Percentiles rank a stretch among this genome's conserved stretches.
phyloP scores from a whole-genome alignment of 2,888 invertebrate species.

The Chymomyza procnemis region DNA sequence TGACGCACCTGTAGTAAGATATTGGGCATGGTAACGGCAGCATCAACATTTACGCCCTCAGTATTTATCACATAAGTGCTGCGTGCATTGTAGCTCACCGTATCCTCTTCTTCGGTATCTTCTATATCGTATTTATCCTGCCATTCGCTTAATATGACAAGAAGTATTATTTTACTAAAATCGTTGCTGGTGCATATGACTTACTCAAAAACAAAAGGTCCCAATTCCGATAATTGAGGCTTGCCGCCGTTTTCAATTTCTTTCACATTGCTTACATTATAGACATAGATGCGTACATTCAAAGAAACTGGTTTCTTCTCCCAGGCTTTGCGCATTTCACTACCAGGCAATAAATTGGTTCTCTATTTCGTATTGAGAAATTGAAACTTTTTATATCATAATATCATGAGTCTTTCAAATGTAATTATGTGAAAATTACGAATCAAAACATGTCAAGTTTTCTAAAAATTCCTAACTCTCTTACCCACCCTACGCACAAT shows the following conservation, averaged over 20 bases:
- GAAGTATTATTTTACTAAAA: neutral
- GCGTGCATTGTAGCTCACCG: constrained; percentile 84
- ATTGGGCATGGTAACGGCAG: constrained; percentile 84
- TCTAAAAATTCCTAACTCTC: too few relatives aligned
- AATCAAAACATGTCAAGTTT: too few relatives aligned
- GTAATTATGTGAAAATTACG: too few relatives aligned
- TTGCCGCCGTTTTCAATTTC: neutral
- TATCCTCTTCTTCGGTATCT: constrained; percentile 86
- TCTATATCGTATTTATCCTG: constrained; percentile 86
- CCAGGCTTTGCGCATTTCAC: neutral
- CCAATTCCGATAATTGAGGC: neutral
- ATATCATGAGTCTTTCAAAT: too few relatives aligned
- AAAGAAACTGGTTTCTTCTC: too few relatives aligned
- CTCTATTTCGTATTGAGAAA: too few relatives aligned
- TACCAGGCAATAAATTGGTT: neutral
- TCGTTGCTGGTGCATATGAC: neutral
- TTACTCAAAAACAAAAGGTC: neutral
- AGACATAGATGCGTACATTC: neutral
- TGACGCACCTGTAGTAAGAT: constrained; percentile 83
- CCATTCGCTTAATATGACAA: constrained; percentile 83
- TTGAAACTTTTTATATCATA: too few relatives aligned
- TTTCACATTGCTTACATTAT: neutral
- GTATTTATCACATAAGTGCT: constrained; percentile 83
- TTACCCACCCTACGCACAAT: constrained; percentile 81
- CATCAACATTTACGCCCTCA: constrained; percentile 84